A percentile compares a stretch with the other conserved stretches of the same genome.
phyloP scores from a whole-genome alignment of 2,888 invertebrate genomes.

The Drosophila rellima region DNA sequence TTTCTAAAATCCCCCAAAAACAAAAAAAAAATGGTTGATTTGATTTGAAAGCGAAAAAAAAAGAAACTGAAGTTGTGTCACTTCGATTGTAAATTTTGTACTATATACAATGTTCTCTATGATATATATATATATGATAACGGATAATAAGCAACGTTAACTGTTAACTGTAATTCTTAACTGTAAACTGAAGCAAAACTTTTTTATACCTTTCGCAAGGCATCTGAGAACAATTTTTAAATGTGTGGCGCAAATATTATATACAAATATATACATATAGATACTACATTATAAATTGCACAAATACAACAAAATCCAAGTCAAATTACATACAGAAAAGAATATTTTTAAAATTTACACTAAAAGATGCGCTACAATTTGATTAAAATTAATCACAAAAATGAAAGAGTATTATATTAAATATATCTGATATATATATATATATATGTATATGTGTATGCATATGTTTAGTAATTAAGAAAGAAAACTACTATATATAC shows the following conservation, averaged over 20 bases:
- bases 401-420: conserved; percentile 48
- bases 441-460: conserved; percentile 40
- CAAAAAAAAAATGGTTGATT: conserved; percentile 12
- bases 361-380: conserved; percentile 42
- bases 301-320: conserved; percentile 68
- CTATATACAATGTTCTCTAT: conserved; percentile 73
- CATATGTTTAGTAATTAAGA: conserved; percentile 43
- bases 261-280: conserved; percentile 13
- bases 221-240: conserved; percentile 55
- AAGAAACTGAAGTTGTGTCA: conserved; percentile 46
- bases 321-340: conserved; percentile 58
- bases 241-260: conserved; percentile 24
- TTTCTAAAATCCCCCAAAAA: conserved; percentile 1
- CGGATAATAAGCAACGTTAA: conserved; percentile 38
- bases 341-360: conserved; percentile 76
- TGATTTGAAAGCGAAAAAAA: neutral
- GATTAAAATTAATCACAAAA: conserved; percentile 33
- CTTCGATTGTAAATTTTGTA: conserved; percentile 80
- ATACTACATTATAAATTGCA: conserved; percentile 39
- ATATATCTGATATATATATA: conserved; percentile 36
- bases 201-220: conserved; percentile 77
- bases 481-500: conserved; percentile 7
- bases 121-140: conserved; percentile 24
- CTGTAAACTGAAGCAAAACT: conserved; percentile 63
- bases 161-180: conserved; percentile 62